Evolutionary conservation across 2,797 vertebrate genomes (phyloP), one percentile per base, ranked within the genome.

Genomic region (Galago senegalensis): DNA sequence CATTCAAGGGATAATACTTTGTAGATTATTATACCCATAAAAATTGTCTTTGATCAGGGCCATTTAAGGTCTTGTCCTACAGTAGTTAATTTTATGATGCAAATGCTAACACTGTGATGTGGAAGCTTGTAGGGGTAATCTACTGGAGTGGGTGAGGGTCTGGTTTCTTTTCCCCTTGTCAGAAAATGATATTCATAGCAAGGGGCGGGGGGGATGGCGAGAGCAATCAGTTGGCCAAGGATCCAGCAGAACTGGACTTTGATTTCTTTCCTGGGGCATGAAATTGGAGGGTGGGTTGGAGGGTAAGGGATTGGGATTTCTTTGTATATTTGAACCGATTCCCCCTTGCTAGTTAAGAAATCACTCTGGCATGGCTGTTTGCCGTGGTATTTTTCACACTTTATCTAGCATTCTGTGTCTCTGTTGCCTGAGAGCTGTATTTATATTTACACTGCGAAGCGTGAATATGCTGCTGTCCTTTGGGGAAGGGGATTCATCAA

Each of bases 401-500:
- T 96, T 97, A 92, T 96, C 96, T 97, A 90, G 87, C 94, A 96
- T 97, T 94, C 88, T 8, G 27, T 95, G 94, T 87, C 82, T 97
- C 37, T 96, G 82, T 86, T 98, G 98, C 97, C 91, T 93, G 94
- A 98, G 90, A 97, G 92, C 81, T 96, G 53, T 94, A 97, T 98
- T 98, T 98, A 86, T 40, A 73, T 98, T 98, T 98, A 97, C 84
- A 97, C 96, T 86, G 87, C 0, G 83, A 95, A 97, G 77, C 87
- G 25, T 95, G 97, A 98, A 96, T 49, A 65, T 21, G 0, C 70
- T 94, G 79, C 58, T 85, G 49, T 98, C 98, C 98, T 98, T 98
- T 31, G 97, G 97, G 98, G 95, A 98, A 97, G 98, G 88, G 97
- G 92, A 97, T 92, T 98, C 97, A 97, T 97, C 98, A 97, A 98